A percentile compares a stretch with the other conserved stretches of the same genome.
phyloP scores from a whole-genome alignment of 1,140 invertebrate genomes.

The Camponotus pennsylvanicus region DNA sequence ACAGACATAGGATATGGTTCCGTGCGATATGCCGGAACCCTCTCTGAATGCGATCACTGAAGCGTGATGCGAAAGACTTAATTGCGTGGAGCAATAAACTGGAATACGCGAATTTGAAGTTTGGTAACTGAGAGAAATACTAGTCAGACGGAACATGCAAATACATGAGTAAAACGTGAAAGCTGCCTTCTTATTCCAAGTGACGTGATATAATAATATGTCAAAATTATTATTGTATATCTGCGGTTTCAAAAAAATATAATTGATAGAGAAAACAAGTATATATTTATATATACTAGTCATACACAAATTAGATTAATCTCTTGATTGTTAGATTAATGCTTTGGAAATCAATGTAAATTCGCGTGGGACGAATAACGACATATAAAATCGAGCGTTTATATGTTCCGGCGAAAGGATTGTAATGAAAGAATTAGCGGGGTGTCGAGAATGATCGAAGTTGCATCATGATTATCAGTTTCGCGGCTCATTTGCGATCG shows the following conservation, averaged over 20 bases:
- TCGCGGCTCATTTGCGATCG: neutral
- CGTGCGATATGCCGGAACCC: constrained; percentile 55
- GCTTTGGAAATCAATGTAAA: too few species aligned
- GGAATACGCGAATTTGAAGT: constrained; percentile 50
- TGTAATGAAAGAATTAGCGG: neutral
- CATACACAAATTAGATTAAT: too few species aligned
- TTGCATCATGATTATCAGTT: constrained; percentile 1
- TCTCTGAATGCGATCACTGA: constrained; percentile 36
- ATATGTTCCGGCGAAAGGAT: neutral
- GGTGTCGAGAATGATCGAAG: constrained; percentile 6
- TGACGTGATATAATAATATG: constrained; percentile 22
- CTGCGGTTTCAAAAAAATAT: neutral
- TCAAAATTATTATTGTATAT: constrained; percentile 3
- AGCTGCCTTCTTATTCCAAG: constrained; percentile 12
- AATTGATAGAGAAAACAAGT: too few species aligned
- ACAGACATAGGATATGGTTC: constrained; percentile 38
- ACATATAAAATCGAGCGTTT: neutral
- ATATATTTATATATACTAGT: too few species aligned
- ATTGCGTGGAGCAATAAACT: constrained; percentile 44
- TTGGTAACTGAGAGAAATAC: constrained; percentile 32
- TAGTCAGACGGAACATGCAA: neutral
- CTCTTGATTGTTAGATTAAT: too few species aligned
- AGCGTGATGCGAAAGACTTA: constrained; percentile 52
- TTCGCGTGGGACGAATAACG: too few species aligned
- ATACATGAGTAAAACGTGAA: constrained; percentile 44